These are phyloP conservation scores for Oenanthe melanoleuca DNA, from an alignment of 2,113 vertebrate species.

Conservation along the genomic window DNA sequence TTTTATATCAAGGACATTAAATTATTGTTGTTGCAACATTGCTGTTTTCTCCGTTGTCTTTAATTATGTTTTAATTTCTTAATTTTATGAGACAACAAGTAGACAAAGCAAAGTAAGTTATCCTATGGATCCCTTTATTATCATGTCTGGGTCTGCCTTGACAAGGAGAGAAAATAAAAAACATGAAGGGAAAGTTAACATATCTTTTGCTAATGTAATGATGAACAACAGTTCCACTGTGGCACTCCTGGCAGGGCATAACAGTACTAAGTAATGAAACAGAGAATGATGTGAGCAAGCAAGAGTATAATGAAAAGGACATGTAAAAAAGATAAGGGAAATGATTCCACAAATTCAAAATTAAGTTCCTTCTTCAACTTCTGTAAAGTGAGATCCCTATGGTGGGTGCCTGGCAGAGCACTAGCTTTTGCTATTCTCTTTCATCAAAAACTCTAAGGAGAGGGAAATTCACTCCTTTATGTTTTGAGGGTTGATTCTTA, in stretches of 20 bases:
- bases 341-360: constrained; percentile 62
- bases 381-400: background rate
- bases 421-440: constrained; percentile 49
- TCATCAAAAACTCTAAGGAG: constrained; percentile 38
- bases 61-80: background rate
- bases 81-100: background rate
- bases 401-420: constrained; percentile 34
- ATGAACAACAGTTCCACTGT: background rate
- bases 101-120: background rate
- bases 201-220: background rate
- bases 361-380: constrained; percentile 61
- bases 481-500: background rate
- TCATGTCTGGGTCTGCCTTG: background rate
- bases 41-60: background rate
- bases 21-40: background rate
- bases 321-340: background rate
- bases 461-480: background rate
- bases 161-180: background rate
- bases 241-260: background rate
- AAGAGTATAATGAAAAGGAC: background rate
- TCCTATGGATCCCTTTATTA: background rate
- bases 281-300: background rate
- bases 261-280: background rate
- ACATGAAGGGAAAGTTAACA: background rate
- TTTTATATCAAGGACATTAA: background rate